phyloP scores from a whole-genome alignment of 2,113 vertebrate species.

The Nycticorax nycticorax region DNA sequence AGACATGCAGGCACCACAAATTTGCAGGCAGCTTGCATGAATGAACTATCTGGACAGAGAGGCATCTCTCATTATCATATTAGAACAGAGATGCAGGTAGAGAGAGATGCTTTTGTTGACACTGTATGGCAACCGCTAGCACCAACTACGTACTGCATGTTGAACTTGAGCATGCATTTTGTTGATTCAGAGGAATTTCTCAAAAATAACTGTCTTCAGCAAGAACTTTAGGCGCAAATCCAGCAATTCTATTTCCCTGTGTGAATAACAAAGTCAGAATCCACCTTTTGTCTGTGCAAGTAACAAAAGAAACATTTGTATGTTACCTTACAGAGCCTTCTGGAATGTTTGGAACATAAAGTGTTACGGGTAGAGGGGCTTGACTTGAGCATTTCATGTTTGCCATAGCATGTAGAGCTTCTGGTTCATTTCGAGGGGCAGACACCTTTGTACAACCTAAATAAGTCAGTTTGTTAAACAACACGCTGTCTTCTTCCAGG shows the following conservation, averaged over 20 bases:
- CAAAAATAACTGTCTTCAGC: not conserved
- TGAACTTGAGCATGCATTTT: not conserved
- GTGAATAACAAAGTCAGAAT: not conserved
- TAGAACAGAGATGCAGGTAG: not conserved
- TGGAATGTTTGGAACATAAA: slow-evolving; percentile 91
- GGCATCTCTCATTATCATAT: not conserved
- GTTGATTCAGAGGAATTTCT: not conserved
- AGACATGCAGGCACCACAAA: not conserved
- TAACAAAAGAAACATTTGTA: not conserved
- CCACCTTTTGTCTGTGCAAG: not conserved
- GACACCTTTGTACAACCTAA: slow-evolving; percentile 93
- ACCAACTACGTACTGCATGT: not conserved
- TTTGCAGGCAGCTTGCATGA: not conserved
- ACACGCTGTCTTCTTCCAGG: slow-evolving; percentile 91
- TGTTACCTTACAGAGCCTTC: slow-evolving; percentile 93
- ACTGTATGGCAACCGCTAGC: not conserved
- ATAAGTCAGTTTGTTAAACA: slow-evolving; percentile 95
- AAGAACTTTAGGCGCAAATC: not conserved
- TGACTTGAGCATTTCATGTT: slow-evolving; percentile 84
- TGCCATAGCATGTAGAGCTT: slow-evolving; percentile 91
- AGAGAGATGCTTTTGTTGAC: not conserved
- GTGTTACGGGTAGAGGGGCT: slow-evolving; percentile 84
- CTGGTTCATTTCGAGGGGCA: slow-evolving; percentile 88
- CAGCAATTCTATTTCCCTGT: not conserved
- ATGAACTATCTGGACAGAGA: not conserved